Base-by-base conservation (phyloP, 35 echinoderm and acorn worm species). In the Ptychodera flava region DNA sequence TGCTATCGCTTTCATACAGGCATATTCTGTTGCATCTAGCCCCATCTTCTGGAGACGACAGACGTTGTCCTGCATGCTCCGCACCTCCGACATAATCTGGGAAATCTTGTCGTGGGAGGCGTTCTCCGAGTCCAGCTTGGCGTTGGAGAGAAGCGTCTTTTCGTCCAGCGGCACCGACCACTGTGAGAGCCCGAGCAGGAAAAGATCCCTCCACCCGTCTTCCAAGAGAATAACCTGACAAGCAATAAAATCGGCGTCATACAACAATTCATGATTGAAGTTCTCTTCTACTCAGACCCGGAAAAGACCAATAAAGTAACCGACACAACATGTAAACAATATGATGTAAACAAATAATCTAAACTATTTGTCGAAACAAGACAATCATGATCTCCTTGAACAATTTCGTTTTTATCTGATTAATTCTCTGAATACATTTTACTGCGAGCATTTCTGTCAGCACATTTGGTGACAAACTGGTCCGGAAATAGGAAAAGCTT, bases 191-290 rank as follows among this genome's bases (percentile, higher is more conserved):
- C 96, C 96, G 28, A 99, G 91, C 2, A 99, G 85, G 64, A 99
- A 99, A 29, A 99, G 85, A 45, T 99, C 96, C 75, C 93, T 84
- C 96, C 96, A 99, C 1, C 93, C 91, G 81, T 99, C 96, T 86
- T 99, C 96, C 34, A 99, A 83, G 16, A 99, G 75, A 1, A 96
- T 91, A 15, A 95, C 86, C 93, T 95, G 53, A 29, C 75, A 82
- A 83, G 28, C 30, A 28, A 81, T 1, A 81, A 12, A 15, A 81
- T 32, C 6, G 1, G 28, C 32, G 15, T 77, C 15, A 15, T 77
- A 15, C 75, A 77, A n/a, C n/a, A n/a, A n/a, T n/a, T n/a, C n/a
- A n/a, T n/a, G n/a, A n/a, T n/a, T n/a, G n/a, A n/a, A n/a, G n/a
- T n/a, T n/a, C n/a, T n/a, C n/a, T n/a, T n/a, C n/a, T n/a, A n/a